Evolutionary conservation across 2,113 vertebrate genomes (phyloP), one percentile per base, ranked within the genome.

Genomic region (Zonotrichia leucophrys): DNA sequence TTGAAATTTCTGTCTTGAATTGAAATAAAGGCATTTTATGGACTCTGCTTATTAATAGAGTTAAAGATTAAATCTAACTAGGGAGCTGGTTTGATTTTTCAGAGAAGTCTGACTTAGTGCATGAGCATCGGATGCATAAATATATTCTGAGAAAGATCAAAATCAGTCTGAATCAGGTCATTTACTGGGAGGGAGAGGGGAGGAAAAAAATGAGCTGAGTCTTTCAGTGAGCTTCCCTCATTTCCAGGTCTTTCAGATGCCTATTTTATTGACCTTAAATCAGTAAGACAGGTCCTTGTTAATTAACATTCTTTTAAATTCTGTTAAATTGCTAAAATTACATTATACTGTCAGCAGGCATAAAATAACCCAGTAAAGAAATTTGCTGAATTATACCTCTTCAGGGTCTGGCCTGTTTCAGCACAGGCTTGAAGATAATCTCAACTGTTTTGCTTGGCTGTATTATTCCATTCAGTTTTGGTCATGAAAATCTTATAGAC

Each of bases 251-350:
- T 92, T 95, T 85, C 52, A 63, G 53, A 60, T 56, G 73, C 15
- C 31, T 16, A 14, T 53, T 91, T 92, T 83, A 92, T 66, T 89
- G 76, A 79, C 69, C 62, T 28, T 91, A 92, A 94, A 92, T 92
- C 74, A 89, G 62, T 42, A 82, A 74, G 78, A 95, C 59, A 73
- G 72, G 46, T 91, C 62, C 78, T 89, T 89, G 87, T 95, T 95
- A 96, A 90, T 96, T 85, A 90, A 52, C 55, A 83, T 80, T 70
- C 7, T 3, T 79, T 90, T 93, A 89, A 95, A 92, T 95, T 95
- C 39, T 89, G 56, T 83, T 89, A 73, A 94, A 82, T 80, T 91
- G 74, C 59, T 85, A 39, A 94, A 95, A 96, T 94, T 85, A 15
- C n/a, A 89, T 94, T 94, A 85, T 78, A 58, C 33, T 92, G 74